Evolutionary conservation across 2,797 vertebrate species (phyloP), one percentile per base, ranked within the genome.

Genomic region (Cetoscarus ocellatus): DNA sequence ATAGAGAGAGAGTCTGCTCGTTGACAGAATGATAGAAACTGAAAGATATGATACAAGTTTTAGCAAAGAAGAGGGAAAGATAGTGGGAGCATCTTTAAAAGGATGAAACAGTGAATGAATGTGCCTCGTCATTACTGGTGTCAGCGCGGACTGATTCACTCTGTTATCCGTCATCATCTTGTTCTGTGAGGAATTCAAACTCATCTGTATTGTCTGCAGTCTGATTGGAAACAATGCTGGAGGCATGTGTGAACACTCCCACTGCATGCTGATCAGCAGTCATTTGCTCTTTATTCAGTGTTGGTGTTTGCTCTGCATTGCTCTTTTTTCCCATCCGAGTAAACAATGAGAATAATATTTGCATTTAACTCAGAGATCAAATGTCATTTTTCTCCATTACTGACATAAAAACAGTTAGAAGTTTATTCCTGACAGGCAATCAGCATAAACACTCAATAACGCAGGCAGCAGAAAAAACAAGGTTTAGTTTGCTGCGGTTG

Each of bases 121-220:
- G 40, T 5, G 35, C 55, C 44, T 74, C 70, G 57, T 83, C 53
- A 82, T 75, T 61, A 63, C 51, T 62, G 65, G 53, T 81, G 67
- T 77, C 69, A 67, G 61, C 75, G 80, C 69, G 74, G 70, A 73
- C 38, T 68, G 70, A 77, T 69, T 80, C 65, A 52, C 64, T 75
- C 69, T 77, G 60, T 60, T 80, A 85, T 90, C 78, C 68, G 65
- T 75, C 65, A 82, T 87, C 69, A 83, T 85, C 75, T 83, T 75
- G 70, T 86, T 79, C 63, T 59, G 53, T 50, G 10, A 67, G 65
- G 80, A 67, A 79, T 82, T 74, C 75, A 66, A 36, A 53, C 69
- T 77, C 75, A 79, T 86, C 79, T 83, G 70, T 77, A 85, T 80
- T 83, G 76, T 85, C 78, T 76, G 76, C 55, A 35, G 51, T 39